Conservation (phyloP, 2,797 vertebrate species). For the Cirrhinus molitorella region DNA sequence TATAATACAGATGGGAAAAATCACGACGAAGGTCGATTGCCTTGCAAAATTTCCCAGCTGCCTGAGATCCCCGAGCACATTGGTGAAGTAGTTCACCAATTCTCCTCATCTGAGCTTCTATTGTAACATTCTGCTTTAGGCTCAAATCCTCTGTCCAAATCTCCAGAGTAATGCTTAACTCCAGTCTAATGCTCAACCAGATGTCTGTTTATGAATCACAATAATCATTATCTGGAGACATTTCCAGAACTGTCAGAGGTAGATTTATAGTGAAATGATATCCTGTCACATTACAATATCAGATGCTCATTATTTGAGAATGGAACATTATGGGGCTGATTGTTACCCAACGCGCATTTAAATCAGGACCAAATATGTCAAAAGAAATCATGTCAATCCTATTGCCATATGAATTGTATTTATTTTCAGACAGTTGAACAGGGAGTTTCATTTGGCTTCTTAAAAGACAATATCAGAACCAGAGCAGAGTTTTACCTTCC, state of each 20-base stretch:
- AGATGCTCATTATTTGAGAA: conserved; percentile 23
- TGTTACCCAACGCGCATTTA: not conserved
- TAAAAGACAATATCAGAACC: conserved; percentile 16
- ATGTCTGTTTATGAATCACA: conserved; percentile 43
- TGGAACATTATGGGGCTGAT: conserved; percentile 22
- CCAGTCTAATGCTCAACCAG: conserved; percentile 34
- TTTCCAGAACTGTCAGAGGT: conserved; percentile 37
- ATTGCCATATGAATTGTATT: not conserved
- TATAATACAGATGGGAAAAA: conserved; percentile 28
- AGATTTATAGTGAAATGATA: conserved; percentile 32
- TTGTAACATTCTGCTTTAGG: conserved; percentile 17
- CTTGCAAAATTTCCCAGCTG: conserved; percentile 33
- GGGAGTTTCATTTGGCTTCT: conserved; percentile 18
- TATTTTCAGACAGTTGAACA: conserved; percentile 20
- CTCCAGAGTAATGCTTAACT: conserved; percentile 3
- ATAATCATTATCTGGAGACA: conserved; percentile 35
- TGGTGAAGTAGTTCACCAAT: conserved; percentile 28
- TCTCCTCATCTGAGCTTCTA: conserved; percentile 28
- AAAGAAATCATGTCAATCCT: not conserved
- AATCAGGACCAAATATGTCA: conserved; percentile 23
- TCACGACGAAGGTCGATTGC: conserved; percentile 13
- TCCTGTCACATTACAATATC: conserved; percentile 42
- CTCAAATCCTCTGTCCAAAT: conserved; percentile 9
- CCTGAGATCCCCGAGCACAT: conserved; percentile 26
- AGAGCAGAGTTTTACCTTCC: not conserved